A percentile compares a stretch with the other conserved stretches of the same genome.
Evolutionary conservation across 2,797 vertebrate genomes (phyloP).

Genomic region (Glossophaga mutica): DNA sequence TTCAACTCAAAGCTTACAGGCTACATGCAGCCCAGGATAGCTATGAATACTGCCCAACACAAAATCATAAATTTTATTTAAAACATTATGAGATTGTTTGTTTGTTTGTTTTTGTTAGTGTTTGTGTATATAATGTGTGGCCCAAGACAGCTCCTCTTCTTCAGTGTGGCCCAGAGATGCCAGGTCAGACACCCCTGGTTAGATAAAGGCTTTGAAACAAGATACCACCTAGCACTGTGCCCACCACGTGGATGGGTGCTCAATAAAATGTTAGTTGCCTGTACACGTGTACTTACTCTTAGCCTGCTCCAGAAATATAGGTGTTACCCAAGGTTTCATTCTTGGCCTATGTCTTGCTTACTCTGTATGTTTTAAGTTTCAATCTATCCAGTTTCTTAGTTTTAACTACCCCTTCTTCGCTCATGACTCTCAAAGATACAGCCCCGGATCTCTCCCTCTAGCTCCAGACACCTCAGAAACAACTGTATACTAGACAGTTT

Average conservation of each 20-base stretch:
- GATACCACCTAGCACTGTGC: not conserved
- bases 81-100: too few relatives aligned
- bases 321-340: not conserved
- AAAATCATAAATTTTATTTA: too few relatives aligned
- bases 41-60: too few relatives aligned
- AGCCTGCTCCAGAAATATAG: not conserved
- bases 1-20: too few relatives aligned
- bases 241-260: not conserved
- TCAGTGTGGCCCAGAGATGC: too few relatives aligned
- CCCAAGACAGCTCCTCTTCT: too few relatives aligned
- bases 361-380: not conserved
- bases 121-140: too few relatives aligned
- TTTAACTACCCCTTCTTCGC: not conserved
- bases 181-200: too few relatives aligned
- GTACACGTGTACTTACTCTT: not conserved
- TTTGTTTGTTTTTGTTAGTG: too few relatives aligned
- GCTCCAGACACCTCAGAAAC: not conserved
- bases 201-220: slow-evolving; percentile 14
- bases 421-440: not conserved
- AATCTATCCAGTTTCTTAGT: not conserved
- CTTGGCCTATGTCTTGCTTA: not conserved
- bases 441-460: not conserved
- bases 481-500: not conserved
- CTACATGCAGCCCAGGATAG: too few relatives aligned
- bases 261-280: not conserved